Percentiles rank a stretch among this genome's conserved stretches.
These are phyloP conservation scores for Cyrtorhinus lividipennis DNA, from an alignment of 1,140 invertebrate species.

Conservation along the genomic window DNA sequence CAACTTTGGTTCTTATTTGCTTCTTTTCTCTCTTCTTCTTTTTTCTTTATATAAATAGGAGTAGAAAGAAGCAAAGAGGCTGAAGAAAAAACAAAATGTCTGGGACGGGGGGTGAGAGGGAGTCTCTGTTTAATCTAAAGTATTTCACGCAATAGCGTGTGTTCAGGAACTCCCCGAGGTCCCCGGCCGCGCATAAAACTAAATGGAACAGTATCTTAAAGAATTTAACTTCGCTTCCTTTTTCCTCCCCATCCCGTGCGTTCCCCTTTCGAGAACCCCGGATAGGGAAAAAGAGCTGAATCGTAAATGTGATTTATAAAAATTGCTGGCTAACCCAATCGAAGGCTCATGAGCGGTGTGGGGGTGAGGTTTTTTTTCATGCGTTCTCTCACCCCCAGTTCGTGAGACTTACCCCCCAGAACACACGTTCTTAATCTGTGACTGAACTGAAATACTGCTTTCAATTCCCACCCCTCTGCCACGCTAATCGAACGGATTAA, in stretches of 20 bases:
- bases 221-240: constrained; percentile 23
- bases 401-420: background rate
- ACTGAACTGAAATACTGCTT: constrained; percentile 18
- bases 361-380: constrained; percentile 10
- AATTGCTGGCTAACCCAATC: constrained; percentile 24
- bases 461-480: background rate
- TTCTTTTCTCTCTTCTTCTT: no score
- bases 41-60: background rate
- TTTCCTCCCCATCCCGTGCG: background rate
- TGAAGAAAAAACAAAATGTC: constrained; percentile 5
- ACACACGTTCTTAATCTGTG: constrained; percentile 22
- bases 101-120: background rate
- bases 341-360: constrained; percentile 20
- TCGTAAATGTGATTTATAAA: constrained; percentile 27
- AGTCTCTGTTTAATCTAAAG: constrained; percentile 15
- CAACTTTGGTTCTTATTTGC: background rate
- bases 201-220: constrained; percentile 24
- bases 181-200: constrained; percentile 23
- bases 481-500: constrained; percentile 19
- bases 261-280: background rate
- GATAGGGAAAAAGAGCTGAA: constrained; percentile 11
- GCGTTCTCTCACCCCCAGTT: background rate
- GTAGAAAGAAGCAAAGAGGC: background rate
- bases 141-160: constrained; percentile 21
- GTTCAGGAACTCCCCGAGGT: constrained; percentile 10